phyloP scores from a whole-genome alignment of 2,888 invertebrate species.

The Drosophila seclusa region DNA sequence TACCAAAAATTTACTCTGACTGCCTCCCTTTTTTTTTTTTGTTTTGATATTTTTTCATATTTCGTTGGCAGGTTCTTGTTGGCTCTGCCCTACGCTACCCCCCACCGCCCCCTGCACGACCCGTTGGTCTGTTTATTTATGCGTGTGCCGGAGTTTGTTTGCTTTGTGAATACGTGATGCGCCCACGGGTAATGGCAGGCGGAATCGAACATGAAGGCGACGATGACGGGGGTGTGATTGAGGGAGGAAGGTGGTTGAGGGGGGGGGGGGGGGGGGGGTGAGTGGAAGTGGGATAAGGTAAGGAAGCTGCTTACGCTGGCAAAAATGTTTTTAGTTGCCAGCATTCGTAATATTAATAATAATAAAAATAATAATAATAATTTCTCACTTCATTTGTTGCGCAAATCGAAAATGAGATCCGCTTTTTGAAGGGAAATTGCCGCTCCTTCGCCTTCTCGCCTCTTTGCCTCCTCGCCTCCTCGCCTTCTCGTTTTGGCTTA shows the following conservation, averaged over 20 bases:
- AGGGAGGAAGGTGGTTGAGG: neutral
- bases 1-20: constrained; percentile 45
- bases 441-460: neutral
- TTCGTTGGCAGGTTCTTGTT: constrained; percentile 14
- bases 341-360: constrained; percentile 57
- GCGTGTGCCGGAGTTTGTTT: constrained; percentile 75
- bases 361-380: constrained; percentile 68
- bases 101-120: neutral
- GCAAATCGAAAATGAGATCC: constrained; percentile 71
- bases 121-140: constrained; percentile 67
- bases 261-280: neutral
- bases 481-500: neutral
- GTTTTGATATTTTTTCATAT: constrained; percentile 67
- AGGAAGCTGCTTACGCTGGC: constrained; percentile 48
- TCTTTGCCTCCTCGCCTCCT: no score
- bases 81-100: neutral
- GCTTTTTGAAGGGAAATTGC: constrained; percentile 1
- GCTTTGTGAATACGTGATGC: constrained; percentile 81
- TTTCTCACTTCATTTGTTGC: constrained; percentile 80
- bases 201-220: neutral
- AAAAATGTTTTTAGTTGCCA: constrained; percentile 48
- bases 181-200: constrained; percentile 48
- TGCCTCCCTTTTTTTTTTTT: constrained; percentile 17
- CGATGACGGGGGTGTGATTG: neutral
- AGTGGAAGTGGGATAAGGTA: neutral